A percentile compares a stretch with the other conserved stretches of the same genome.
These are phyloP conservation scores for Penaeus chinensis DNA, from an alignment of 1,140 invertebrate genomes.

Conservation along the genomic window DNA sequence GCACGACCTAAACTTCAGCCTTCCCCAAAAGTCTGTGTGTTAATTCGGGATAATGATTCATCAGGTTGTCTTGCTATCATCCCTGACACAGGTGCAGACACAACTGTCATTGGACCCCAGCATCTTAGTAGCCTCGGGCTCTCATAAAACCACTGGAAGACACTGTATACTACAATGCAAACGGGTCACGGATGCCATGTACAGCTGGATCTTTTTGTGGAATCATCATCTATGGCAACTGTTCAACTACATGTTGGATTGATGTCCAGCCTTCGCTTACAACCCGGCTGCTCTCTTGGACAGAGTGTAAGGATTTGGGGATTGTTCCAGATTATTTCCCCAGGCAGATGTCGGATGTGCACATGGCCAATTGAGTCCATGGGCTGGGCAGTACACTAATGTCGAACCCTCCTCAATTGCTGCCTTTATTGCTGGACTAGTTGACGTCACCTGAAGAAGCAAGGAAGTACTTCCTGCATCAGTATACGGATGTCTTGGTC, in stretches of 20 bases:
- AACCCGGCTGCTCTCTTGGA: too few relatives aligned
- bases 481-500: neutral
- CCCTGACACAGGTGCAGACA: too few relatives aligned
- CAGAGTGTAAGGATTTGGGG: too few relatives aligned
- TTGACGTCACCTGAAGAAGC: slow-evolving; percentile 1
- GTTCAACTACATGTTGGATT: too few relatives aligned
- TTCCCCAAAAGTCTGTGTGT: neutral
- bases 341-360: too few relatives aligned
- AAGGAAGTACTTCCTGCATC: neutral
- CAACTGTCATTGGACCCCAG: too few relatives aligned
- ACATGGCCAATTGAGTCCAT: too few relatives aligned
- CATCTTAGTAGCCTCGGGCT: neutral
- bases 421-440: neutral
- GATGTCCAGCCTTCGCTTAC: too few relatives aligned
- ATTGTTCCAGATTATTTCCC: too few relatives aligned
- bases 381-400: too few relatives aligned
- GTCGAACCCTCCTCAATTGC: too few relatives aligned
- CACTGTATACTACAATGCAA: neutral
- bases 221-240: too few relatives aligned
- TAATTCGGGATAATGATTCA: neutral
- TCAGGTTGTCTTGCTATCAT: neutral
- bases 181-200: neutral
- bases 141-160: neutral
- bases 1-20: neutral
- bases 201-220: neutral